Percentiles rank a stretch among this genome's conserved stretches.
Evolutionary conservation across 1,140 invertebrate species (phyloP).

Genomic region (Metaphire vulgaris): DNA sequence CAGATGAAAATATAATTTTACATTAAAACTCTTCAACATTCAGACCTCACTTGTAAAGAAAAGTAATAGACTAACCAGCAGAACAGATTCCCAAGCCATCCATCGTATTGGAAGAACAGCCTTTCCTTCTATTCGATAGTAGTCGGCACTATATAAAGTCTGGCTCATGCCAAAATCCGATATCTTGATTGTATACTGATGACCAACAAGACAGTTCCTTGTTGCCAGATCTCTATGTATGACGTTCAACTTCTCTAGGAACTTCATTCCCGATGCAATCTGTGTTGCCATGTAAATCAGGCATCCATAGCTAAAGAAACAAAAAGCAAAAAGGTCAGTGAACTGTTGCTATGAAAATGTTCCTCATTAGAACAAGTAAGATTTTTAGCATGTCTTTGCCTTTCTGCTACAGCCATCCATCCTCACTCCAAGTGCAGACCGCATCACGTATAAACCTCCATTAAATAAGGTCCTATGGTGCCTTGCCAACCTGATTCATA

Average conservation of each 20-base stretch:
- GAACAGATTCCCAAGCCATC: conserved; percentile 81
- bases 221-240: conserved; percentile 71
- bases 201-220: conserved; percentile 76
- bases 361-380: neutral
- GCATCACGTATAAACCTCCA: no score
- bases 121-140: conserved; percentile 65
- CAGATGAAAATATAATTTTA: conserved; percentile 72
- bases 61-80: conserved; percentile 25
- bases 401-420: no score
- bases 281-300: conserved; percentile 75
- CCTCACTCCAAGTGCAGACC: no score
- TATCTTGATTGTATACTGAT: conserved; percentile 77
- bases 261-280: conserved; percentile 81
- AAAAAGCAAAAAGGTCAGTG: neutral
- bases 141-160: conserved; percentile 66
- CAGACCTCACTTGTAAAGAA: no score
- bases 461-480: no score
- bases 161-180: conserved; percentile 85
- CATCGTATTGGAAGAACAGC: conserved; percentile 75
- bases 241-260: conserved; percentile 70
- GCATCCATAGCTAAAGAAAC: conserved; percentile 64
- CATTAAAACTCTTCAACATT: no score
- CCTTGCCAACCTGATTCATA: no score
- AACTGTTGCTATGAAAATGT: neutral
- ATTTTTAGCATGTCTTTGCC: no score